Percentiles rank a stretch among this genome's conserved stretches.
Conservation (phyloP, 64 coral and sea anemone genomes). For the Trachythela sp. region DNA sequence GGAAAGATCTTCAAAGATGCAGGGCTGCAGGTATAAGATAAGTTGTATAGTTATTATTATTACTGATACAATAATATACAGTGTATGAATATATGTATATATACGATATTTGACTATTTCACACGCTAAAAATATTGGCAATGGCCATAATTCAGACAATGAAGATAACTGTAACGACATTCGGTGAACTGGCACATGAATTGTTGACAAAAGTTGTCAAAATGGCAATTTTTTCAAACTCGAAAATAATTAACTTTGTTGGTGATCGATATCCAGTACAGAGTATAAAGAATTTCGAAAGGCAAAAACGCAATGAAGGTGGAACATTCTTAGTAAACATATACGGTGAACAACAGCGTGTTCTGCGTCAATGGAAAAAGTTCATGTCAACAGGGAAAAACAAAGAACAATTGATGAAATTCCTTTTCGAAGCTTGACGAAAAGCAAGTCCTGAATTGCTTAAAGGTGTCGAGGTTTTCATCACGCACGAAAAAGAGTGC, state of each 20-base stretch:
- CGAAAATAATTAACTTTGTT: constrained; percentile 25
- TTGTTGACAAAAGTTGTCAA: constrained; percentile 24
- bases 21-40: too few species aligned
- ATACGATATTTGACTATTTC: too few species aligned
- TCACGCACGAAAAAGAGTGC: background rate
- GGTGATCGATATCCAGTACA: constrained; percentile 18
- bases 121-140: too few species aligned
- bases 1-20: too few species aligned
- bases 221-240: background rate
- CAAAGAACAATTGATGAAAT: background rate
- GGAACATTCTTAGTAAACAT: constrained; percentile 5
- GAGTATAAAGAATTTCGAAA: constrained; percentile 26
- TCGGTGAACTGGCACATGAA: constrained; percentile 24
- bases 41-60: too few species aligned
- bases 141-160: constrained; percentile 25
- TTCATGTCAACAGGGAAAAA: background rate
- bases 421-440: background rate
- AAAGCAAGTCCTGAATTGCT: background rate
- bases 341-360: constrained; percentile 22
- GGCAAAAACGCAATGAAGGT: constrained; percentile 25
- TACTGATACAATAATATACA: too few species aligned
- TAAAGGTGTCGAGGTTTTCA: background rate
- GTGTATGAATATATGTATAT: too few species aligned
- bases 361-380: constrained; percentile 22
- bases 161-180: background rate